Conservation (phyloP, 92 coral and sea anemone genomes). For the Porites rus region DNA sequence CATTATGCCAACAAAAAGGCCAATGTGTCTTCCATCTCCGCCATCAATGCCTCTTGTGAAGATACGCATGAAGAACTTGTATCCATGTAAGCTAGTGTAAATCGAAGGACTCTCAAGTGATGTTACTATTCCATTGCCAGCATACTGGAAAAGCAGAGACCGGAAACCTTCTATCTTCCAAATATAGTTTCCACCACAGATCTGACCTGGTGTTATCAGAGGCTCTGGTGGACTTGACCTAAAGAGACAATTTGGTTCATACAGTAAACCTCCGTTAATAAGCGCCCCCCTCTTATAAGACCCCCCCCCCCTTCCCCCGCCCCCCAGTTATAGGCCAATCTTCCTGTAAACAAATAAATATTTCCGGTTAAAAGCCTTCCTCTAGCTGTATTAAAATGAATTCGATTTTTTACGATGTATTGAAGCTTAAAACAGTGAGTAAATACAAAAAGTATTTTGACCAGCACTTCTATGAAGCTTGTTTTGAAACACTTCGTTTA, state of each 20-base stretch:
- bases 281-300: too few species aligned
- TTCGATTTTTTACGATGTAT: too few species aligned
- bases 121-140: conserved; percentile 48
- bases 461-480: too few species aligned
- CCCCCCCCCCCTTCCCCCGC: too few species aligned
- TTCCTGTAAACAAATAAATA: too few species aligned
- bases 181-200: conserved; percentile 69
- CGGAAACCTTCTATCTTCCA: conserved; percentile 77
- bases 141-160: conserved; percentile 36
- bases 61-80: conserved; percentile 76
- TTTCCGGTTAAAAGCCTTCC: too few species aligned
- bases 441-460: too few species aligned
- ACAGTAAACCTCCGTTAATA: too few species aligned
- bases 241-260: not conserved
- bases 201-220: conserved; percentile 54
- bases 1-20: conserved; percentile 84
- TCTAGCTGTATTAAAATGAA: too few species aligned
- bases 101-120: conserved; percentile 83
- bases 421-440: too few species aligned
- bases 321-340: too few species aligned
- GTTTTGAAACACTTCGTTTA: too few species aligned
- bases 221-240: not conserved
- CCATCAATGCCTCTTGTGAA: conserved; percentile 71
- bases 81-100: conserved; percentile 73
- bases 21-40: conserved; percentile 68